These are phyloP conservation scores for Elegia similella DNA, from an alignment of 2,888 invertebrate genomes.

Conservation along the genomic window DNA sequence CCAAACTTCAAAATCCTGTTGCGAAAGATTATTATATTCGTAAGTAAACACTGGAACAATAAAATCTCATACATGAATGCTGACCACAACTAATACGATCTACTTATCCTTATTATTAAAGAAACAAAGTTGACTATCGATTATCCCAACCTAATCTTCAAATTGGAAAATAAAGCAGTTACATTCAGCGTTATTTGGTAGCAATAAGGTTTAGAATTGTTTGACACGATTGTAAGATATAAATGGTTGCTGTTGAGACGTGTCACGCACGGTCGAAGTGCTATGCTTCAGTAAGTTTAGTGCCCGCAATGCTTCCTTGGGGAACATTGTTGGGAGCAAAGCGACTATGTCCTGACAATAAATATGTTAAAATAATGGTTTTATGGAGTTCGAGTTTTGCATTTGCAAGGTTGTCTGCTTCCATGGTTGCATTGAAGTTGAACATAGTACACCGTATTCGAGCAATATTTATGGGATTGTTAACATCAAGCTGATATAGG, in stretches of 20 bases:
- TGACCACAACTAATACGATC: slow-evolving; percentile 14
- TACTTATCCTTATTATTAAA: neutral
- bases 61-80: slow-evolving; percentile 40
- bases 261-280: slow-evolving; percentile 49
- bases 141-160: neutral
- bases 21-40: slow-evolving; percentile 32
- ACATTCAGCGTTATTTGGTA: slow-evolving; percentile 18
- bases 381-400: slow-evolving; percentile 1
- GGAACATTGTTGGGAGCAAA: slow-evolving; percentile 28
- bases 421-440: neutral
- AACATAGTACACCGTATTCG: too few relatives aligned
- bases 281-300: slow-evolving; percentile 58
- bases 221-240: slow-evolving; percentile 16
- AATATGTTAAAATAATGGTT: slow-evolving; percentile 15
- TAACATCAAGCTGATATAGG: too few relatives aligned
- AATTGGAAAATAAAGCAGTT: slow-evolving; percentile 11
- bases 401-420: slow-evolving; percentile 4
- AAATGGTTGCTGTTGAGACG: slow-evolving; percentile 36
- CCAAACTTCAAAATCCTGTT: slow-evolving; percentile 26
- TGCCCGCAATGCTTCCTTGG: slow-evolving; percentile 53
- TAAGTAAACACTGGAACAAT: slow-evolving; percentile 41
- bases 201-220: slow-evolving; percentile 30
- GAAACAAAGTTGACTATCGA: slow-evolving; percentile 1
- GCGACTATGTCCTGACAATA: slow-evolving; percentile 15
- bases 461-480: too few relatives aligned